Percentiles rank a stretch among this genome's conserved stretches.
Conservation (phyloP, 2,113 vertebrate genomes). For the Rallus limicola region DNA sequence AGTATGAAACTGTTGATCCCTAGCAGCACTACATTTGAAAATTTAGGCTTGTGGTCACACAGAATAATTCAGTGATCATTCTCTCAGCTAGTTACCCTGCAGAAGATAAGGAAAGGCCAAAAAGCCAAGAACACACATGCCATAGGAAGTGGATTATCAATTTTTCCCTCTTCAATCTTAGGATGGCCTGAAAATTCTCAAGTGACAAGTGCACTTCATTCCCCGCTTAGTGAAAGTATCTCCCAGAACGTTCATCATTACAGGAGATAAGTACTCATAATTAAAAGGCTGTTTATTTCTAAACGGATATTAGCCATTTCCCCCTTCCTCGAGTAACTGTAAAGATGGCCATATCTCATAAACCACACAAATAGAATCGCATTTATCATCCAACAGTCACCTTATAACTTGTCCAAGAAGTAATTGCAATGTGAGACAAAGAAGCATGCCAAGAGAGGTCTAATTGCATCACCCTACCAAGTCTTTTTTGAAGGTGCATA, state of each 20-base stretch:
- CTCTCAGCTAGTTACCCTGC: neutral
- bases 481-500: neutral
- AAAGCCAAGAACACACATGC: neutral
- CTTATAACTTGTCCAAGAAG: neutral
- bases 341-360: neutral
- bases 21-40: neutral
- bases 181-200: neutral
- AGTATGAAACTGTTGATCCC: neutral
- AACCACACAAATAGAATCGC: neutral
- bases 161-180: neutral
- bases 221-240: neutral
- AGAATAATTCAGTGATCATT: slow-evolving; percentile 1
- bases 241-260: neutral
- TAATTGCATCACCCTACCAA: neutral
- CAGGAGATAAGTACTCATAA: neutral
- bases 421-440: neutral
- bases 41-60: neutral
- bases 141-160: neutral
- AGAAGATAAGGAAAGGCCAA: neutral
- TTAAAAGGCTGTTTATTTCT: slow-evolving; percentile 19
- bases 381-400: neutral
- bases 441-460: neutral
- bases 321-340: neutral
- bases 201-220: neutral
- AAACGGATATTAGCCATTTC: slow-evolving; percentile 17